Conservation (phyloP, 2,113 vertebrate species). For the Cephalopterus ornatus region DNA sequence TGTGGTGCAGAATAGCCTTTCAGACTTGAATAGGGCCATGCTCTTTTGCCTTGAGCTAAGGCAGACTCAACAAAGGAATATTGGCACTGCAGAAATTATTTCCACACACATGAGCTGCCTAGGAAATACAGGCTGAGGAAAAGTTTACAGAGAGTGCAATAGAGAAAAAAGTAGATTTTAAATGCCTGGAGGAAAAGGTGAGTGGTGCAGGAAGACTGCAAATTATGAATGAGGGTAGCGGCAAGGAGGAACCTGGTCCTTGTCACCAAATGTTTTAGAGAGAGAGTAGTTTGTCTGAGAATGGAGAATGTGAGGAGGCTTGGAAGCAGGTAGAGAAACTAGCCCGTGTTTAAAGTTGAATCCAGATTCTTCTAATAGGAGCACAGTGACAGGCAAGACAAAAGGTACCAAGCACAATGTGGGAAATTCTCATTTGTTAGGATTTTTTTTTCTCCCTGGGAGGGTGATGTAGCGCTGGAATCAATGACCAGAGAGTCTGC, state of each 20-base stretch:
- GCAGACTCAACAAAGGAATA: background rate
- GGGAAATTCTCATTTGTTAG: background rate
- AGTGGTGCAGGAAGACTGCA: background rate
- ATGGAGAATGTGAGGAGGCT: background rate
- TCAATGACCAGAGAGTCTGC: background rate
- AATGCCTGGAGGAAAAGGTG: background rate
- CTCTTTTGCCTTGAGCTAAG: background rate
- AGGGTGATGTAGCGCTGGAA: background rate
- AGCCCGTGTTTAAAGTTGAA: fast-evolving
- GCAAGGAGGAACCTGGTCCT: background rate
- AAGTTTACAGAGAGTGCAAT: background rate
- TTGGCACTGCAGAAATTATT: background rate
- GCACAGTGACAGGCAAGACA: background rate
- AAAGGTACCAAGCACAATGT: background rate
- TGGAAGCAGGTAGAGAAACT: background rate
- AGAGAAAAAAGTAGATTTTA: background rate
- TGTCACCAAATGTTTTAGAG: background rate
- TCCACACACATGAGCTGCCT: background rate
- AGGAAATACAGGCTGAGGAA: background rate
- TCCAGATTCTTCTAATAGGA: background rate
- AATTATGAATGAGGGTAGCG: background rate
- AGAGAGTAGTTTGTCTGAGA: background rate
- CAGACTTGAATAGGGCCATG: no score
- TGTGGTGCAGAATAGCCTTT: background rate
- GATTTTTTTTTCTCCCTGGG: background rate